These are phyloP conservation scores for Bimastos eiseni DNA, from an alignment of 2,888 invertebrate genomes.

Conservation along the genomic window DNA sequence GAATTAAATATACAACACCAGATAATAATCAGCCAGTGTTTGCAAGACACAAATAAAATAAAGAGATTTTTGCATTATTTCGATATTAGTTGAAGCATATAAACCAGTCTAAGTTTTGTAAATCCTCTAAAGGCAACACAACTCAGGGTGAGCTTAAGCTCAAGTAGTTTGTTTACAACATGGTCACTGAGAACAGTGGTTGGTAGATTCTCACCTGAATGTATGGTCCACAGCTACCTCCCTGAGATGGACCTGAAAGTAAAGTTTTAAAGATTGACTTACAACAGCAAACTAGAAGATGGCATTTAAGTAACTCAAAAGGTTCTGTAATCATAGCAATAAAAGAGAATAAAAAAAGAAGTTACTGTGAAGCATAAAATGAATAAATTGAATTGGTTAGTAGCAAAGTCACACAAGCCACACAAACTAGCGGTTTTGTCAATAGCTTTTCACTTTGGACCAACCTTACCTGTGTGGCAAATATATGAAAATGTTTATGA, in stretches of 20 bases:
- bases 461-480: too few species aligned
- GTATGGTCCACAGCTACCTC: conserved; percentile 64
- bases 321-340: background rate
- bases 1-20: too few species aligned
- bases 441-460: too few species aligned
- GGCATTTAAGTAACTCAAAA: background rate
- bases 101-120: too few species aligned
- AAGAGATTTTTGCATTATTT: too few species aligned
- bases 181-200: background rate
- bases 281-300: background rate
- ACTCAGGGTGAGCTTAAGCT: too few species aligned
- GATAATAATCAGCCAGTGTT: too few species aligned
- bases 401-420: background rate
- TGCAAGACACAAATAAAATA: too few species aligned
- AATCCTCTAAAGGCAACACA: too few species aligned
- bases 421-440: too few species aligned
- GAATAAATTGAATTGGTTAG: background rate
- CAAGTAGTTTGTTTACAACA: background rate
- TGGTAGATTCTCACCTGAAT: conserved; percentile 47
- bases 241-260: conserved; percentile 65
- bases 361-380: background rate
- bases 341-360: background rate
- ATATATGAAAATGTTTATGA: too few species aligned
- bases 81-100: too few species aligned
- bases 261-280: background rate